These are phyloP conservation scores for Acromyrmex echinatior DNA, from an alignment of 1,140 invertebrate genomes.

Conservation along the genomic window DNA sequence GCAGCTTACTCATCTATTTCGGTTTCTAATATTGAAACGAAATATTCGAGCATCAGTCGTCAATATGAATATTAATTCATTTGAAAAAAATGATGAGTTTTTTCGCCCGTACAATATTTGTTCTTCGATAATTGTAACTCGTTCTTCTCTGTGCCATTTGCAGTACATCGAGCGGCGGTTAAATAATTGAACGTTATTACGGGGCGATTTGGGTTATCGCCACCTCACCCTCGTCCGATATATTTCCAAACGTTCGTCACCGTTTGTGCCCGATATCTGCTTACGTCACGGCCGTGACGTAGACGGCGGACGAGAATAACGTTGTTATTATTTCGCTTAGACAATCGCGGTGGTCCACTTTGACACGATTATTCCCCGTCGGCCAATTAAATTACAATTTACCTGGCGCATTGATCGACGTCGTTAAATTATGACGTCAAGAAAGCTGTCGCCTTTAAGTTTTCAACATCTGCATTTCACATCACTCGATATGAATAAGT, in stretches of 20 bases:
- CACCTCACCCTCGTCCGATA: constrained; percentile 19
- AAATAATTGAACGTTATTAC: constrained; percentile 59
- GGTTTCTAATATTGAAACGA: not conserved
- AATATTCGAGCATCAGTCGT: not conserved
- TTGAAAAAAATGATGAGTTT: not conserved
- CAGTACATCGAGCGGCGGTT: constrained; percentile 6
- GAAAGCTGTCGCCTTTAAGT: not conserved
- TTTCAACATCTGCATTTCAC: not conserved
- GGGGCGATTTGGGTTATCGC: constrained; percentile 56
- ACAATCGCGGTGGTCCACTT: constrained; percentile 57
- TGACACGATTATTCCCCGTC: constrained; percentile 37
- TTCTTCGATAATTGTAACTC: constrained; percentile 32
- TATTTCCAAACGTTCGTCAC: constrained; percentile 59
- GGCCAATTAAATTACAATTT: constrained; percentile 52
- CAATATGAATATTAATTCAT: not conserved
- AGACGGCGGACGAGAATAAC: constrained; percentile 47
- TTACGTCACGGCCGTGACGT: constrained; percentile 57
- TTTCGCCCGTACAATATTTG: constrained; percentile 6
- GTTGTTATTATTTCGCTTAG: constrained; percentile 61
- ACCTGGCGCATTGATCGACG: constrained; percentile 44
- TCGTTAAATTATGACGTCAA: constrained; percentile 48
- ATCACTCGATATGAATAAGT: not conserved
- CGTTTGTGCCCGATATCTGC: constrained; percentile 53
- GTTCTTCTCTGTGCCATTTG: constrained; percentile 32
- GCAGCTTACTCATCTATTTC: not conserved